These are phyloP conservation scores for Glareola pratincola DNA, from an alignment of 2,113 vertebrate genomes.

Conservation along the genomic window DNA sequence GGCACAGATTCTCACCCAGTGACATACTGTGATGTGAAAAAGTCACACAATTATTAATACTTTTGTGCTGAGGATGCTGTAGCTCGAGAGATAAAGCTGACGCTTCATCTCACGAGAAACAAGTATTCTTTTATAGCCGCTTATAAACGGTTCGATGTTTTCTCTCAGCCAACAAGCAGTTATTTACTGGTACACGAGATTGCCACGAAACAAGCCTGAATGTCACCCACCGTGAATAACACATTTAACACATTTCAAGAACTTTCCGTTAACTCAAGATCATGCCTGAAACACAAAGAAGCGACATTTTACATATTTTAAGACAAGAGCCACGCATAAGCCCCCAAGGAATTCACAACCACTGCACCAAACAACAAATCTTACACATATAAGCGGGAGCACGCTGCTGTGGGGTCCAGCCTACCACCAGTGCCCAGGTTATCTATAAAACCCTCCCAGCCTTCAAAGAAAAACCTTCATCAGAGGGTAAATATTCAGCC, in stretches of 20 bases:
- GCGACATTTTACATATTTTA: neutral
- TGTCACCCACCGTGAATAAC: neutral
- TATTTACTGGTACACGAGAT: slow-evolving; percentile 6
- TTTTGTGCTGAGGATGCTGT: neutral
- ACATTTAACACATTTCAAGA: slow-evolving; percentile 30
- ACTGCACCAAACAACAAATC: neutral
- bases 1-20: neutral
- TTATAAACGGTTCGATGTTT: neutral
- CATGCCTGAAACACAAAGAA: neutral
- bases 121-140: slow-evolving; percentile 5
- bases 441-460: neutral
- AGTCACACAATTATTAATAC: neutral
- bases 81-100: neutral
- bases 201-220: slow-evolving; percentile 10
- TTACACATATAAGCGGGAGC: neutral
- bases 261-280: slow-evolving; percentile 9
- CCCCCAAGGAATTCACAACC: neutral
- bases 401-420: neutral
- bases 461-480: neutral
- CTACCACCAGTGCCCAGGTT: neutral
- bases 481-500: neutral
- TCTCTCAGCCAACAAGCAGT: neutral
- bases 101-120: neutral
- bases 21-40: neutral
- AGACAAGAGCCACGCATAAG: neutral